phyloP scores from a whole-genome alignment of 1,140 invertebrate species.

The Meloidogyne chitwoodi region DNA sequence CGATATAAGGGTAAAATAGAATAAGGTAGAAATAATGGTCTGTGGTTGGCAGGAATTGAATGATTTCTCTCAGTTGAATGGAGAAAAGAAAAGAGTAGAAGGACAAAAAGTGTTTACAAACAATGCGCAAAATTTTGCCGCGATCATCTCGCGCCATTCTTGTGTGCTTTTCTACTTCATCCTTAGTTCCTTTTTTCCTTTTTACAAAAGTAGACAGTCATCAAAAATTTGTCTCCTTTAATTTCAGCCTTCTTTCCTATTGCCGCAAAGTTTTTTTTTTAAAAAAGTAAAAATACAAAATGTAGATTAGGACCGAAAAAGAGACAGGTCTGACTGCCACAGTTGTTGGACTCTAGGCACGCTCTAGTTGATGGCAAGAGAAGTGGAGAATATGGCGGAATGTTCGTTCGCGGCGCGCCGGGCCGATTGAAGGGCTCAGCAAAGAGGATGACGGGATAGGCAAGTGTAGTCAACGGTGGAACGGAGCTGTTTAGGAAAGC shows the following conservation, averaged over 20 bases:
- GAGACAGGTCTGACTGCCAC: not conserved
- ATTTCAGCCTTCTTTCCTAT: not conserved
- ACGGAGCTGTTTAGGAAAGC: not conserved
- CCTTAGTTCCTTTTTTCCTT: not conserved
- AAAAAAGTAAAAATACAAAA: conserved; percentile 9
- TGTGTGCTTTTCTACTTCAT: not conserved
- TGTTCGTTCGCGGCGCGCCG: not conserved
- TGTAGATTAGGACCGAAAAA: not conserved
- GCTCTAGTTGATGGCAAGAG: not conserved
- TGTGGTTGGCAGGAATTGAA: not conserved
- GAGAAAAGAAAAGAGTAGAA: not conserved
- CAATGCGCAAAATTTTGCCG: conserved; percentile 8
- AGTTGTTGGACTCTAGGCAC: not conserved
- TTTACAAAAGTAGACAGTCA: not conserved
- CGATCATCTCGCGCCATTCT: not conserved
- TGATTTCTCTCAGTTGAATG: no score
- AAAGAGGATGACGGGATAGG: not conserved
- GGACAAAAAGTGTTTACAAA: not conserved
- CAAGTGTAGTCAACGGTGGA: not conserved
- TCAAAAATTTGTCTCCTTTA: not conserved
- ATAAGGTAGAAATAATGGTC: not conserved
- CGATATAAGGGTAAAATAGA: not conserved
- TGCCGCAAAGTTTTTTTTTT: conserved; percentile 11
- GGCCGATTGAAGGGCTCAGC: not conserved
- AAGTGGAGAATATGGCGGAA: not conserved